A percentile compares a stretch with the other conserved stretches of the same genome.
These are phyloP conservation scores for Tinea semifulvella DNA, from an alignment of 2,888 invertebrate genomes.

Conservation along the genomic window DNA sequence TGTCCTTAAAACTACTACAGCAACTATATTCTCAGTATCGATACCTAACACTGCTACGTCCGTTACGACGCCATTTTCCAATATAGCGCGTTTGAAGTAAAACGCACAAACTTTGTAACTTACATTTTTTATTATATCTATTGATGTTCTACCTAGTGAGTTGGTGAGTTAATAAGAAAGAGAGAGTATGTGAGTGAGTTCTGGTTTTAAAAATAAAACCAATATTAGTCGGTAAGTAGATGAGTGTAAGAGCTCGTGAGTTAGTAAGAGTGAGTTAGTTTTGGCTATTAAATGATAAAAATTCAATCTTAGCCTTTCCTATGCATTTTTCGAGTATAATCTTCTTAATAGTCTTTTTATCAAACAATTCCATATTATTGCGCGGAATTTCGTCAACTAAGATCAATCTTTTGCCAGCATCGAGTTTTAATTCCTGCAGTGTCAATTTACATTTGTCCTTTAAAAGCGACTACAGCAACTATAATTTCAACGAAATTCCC, in stretches of 20 bases:
- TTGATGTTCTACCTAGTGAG: slow-evolving; percentile 82
- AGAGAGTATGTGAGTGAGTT: too few species aligned
- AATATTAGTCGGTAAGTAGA: too few species aligned
- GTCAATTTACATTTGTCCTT: slow-evolving; percentile 34
- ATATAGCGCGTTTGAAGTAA: slow-evolving; percentile 81
- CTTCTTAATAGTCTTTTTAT: slow-evolving; percentile 67
- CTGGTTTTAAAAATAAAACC: too few species aligned
- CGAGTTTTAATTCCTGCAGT: slow-evolving; percentile 67
- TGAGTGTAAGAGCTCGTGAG: too few species aligned
- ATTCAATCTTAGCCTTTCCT: too few species aligned
- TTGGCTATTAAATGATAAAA: too few species aligned
- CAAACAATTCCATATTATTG: slow-evolving; percentile 90
- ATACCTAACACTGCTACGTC: slow-evolving; percentile 85
- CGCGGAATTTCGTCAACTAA: slow-evolving; percentile 75
- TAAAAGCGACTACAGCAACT: slow-evolving; percentile 46
- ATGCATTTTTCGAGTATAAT: slow-evolving; percentile 35
- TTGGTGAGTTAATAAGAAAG: slow-evolving; percentile 72
- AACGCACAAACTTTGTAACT: slow-evolving; percentile 89
- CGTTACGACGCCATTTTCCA: slow-evolving; percentile 75
- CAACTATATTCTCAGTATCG: slow-evolving; percentile 82
- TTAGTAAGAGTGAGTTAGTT: too few species aligned
- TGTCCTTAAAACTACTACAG: slow-evolving; percentile 69
- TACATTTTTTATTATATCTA: slow-evolving; percentile 88
- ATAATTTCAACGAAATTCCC: slow-evolving; percentile 85
- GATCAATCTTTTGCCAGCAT: slow-evolving; percentile 68